A percentile compares a stretch with the other conserved stretches of the same genome.
phyloP scores from a whole-genome alignment of 2,888 invertebrate species.

The Dinocampus coccinellae region DNA sequence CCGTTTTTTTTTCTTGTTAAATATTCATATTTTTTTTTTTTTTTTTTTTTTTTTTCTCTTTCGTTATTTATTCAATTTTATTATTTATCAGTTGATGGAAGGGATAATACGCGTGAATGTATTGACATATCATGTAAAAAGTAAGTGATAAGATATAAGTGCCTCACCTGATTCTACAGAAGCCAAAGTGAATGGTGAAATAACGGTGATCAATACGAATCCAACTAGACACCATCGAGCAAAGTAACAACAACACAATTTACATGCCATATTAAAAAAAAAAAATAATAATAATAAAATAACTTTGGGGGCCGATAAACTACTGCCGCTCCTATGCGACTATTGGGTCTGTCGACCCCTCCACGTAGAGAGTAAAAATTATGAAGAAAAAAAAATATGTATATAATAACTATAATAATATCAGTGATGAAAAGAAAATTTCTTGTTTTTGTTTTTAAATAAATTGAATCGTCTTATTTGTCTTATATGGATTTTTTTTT shows the following conservation, averaged over 20 bases:
- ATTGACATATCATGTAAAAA: not conserved
- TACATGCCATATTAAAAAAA: slow-evolving; percentile 45
- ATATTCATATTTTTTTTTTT: not conserved
- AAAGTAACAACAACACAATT: slow-evolving; percentile 26
- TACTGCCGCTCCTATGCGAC: slow-evolving; percentile 23
- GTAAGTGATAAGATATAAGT: not conserved
- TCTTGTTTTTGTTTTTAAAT: too few species aligned
- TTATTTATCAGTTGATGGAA: not conserved
- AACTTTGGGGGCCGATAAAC: slow-evolving; percentile 27
- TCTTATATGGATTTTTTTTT: too few species aligned
- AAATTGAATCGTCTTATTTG: too few species aligned
- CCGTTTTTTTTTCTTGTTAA: not conserved
- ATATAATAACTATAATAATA: too few species aligned
- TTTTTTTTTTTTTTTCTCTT: not conserved
- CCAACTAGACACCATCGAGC: slow-evolving; percentile 33
- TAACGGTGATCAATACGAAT: slow-evolving; percentile 43
- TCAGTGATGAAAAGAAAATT: too few species aligned
- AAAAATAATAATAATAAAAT: not conserved
- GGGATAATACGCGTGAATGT: too few species aligned
- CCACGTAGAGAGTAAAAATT: not conserved
- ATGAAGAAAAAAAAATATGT: not conserved
- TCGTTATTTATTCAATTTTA: not conserved
- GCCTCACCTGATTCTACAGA: slow-evolving; percentile 42
- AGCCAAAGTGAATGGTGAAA: slow-evolving; percentile 37
- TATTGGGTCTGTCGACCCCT: slow-evolving; percentile 16